Percentiles rank a stretch among this genome's conserved stretches.
phyloP scores from a whole-genome alignment of 2,888 invertebrate genomes.

The Chorisops tibialis region DNA sequence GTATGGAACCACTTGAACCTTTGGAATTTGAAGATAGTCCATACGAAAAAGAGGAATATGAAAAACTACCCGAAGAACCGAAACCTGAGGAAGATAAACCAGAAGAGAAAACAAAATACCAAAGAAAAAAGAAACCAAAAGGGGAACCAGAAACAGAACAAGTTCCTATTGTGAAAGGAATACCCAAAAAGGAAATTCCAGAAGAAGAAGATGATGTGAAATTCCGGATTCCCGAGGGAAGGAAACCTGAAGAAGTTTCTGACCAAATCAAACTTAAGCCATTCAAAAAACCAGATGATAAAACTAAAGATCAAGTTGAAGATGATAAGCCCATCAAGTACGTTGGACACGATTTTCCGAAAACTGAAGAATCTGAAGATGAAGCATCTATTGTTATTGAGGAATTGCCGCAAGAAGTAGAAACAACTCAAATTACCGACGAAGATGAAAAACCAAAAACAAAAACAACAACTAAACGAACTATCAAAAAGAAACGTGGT shows the following conservation, averaged over 20 bases:
- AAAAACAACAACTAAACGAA: constrained; percentile 45
- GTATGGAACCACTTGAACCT: constrained; percentile 5
- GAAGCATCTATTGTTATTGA: constrained; percentile 44
- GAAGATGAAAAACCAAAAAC: constrained; percentile 41
- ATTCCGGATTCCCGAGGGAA: constrained; percentile 35
- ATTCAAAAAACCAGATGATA: constrained; percentile 36
- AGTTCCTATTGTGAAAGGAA: constrained; percentile 43
- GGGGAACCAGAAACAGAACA: constrained; percentile 45
- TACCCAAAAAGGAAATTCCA: constrained; percentile 40
- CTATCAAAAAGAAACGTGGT: constrained; percentile 50
- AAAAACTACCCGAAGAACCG: constrained; percentile 23
- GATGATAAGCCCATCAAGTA: constrained; percentile 34
- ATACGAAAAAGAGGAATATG: constrained; percentile 41
- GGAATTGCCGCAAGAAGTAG: neutral
- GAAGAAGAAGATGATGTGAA: constrained; percentile 32
- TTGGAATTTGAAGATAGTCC: constrained; percentile 36
- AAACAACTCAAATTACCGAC: constrained; percentile 37
- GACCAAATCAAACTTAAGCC: constrained; percentile 43
- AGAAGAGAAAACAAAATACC: constrained; percentile 31
- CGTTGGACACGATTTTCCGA: constrained; percentile 40
- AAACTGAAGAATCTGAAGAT: neutral
- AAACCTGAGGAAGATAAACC: constrained; percentile 5
- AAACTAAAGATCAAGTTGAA: constrained; percentile 38
- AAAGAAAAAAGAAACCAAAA: constrained; percentile 41
- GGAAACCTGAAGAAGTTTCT: constrained; percentile 27